Evolutionary conservation across 1,140 invertebrate species (phyloP), one percentile per base, ranked within the genome.

Genomic region (Cataglyphis hispanica): DNA sequence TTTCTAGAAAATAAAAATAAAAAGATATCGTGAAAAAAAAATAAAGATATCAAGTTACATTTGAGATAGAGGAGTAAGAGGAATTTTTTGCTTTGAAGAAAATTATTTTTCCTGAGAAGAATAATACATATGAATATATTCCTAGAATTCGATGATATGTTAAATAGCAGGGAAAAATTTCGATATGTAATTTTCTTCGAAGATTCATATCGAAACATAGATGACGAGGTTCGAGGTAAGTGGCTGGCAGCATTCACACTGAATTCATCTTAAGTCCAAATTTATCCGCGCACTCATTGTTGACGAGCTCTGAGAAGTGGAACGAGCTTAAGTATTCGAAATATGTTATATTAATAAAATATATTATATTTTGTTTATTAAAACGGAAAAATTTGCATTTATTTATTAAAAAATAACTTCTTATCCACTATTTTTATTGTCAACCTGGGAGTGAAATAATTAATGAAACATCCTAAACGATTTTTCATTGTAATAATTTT

Each of bases 241-340:
- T 34, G 19, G 16, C 19, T 40, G 27, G 7, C 8, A 13, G 2
- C n/a, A 10, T 34, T 46, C 25, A 46, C 53, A 11, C 13, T 19
- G 37, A 11, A 37, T 83, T 74, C 67, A 13, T 31, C 25, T 58
- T 74, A 74, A 19, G 27, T 72, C 78, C 67, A 83, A 61, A 74
- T 83, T 74, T 83, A 83, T 74, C 67, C 43, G 13, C 31, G 25
- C 4, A 16, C 78, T 81, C 78, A 60, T 81, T 58, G 66, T 31
- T 46, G 43, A 8, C 53, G 19, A 34, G 40, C 19, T 74, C 22
- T 25, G 7, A 72, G 78, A 61, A 83, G 27, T 25, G 19, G 66
- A 58, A n/a, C 63, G 16, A 40, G 5, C 7, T 25, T 27, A 40
- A 67, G 34, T 4, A 76, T 19, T 13, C n/a, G 43, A 13, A 27